Evolutionary conservation across 2,113 vertebrate species (phyloP).

Genomic region (Aythya baeri): DNA sequence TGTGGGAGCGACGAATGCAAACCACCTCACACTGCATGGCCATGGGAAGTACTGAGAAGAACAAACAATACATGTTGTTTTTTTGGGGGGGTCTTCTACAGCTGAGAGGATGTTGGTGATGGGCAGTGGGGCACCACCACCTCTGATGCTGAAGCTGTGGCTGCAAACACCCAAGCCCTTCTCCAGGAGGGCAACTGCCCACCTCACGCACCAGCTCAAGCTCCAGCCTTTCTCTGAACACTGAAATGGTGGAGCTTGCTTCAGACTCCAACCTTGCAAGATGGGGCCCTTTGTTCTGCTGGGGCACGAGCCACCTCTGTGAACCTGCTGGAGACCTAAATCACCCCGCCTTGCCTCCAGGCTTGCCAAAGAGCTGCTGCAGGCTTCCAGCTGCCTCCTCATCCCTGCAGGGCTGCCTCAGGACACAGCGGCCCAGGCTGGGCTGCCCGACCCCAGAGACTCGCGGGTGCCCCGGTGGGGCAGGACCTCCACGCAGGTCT

Average conservation of each 20-base stretch:
- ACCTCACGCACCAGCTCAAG: background rate
- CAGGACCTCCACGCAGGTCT: background rate
- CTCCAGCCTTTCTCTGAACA: background rate
- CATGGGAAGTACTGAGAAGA: background rate
- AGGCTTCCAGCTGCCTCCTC: background rate
- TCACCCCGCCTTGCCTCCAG: background rate
- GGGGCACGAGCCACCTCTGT: accelerated
- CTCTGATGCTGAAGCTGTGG: background rate
- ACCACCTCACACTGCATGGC: background rate
- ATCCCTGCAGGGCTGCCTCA: background rate
- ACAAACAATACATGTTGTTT: background rate
- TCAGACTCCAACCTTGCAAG: background rate
- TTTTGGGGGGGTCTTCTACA: background rate
- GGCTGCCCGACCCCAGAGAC: background rate
- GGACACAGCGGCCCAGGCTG: background rate
- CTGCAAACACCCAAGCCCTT: background rate
- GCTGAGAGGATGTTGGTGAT: background rate
- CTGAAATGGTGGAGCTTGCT: accelerated
- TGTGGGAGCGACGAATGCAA: background rate
- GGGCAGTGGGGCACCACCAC: background rate
- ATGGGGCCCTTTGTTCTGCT: background rate
- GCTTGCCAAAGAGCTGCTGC: background rate
- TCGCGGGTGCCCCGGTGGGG: background rate
- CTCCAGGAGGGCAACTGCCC: background rate
- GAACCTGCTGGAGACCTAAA: accelerated